phyloP scores from a whole-genome alignment of 2,113 vertebrate species.

The Chrysochloris asiatica region DNA sequence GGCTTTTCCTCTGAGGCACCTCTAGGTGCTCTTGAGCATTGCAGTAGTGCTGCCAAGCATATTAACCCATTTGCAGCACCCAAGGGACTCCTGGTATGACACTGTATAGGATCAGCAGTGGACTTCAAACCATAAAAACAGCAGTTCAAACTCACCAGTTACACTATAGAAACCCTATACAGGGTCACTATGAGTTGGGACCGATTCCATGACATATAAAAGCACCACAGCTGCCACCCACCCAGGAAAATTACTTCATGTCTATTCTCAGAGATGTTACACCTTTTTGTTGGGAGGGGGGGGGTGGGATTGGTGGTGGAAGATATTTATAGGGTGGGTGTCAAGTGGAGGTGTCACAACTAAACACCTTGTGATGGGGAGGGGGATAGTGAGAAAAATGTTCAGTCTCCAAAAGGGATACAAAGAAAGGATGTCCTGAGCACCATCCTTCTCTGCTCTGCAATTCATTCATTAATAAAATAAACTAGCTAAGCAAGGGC shows the following conservation, averaged over 20 bases:
- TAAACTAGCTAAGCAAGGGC: background rate
- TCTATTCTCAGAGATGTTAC: conserved; percentile 46
- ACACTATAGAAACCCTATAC: no score
- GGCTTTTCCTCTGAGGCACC: background rate
- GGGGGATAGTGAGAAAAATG: background rate
- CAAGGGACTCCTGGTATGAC: no score
- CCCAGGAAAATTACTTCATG: background rate
- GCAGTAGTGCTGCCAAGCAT: background rate
- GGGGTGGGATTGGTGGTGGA: background rate
- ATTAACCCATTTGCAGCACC: no score
- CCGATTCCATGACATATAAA: no score
- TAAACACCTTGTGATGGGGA: background rate
- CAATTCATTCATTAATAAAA: conserved; percentile 51
- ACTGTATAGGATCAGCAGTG: no score
- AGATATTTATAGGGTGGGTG: no score
- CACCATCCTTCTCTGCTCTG: background rate
- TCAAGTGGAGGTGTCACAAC: background rate
- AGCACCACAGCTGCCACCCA: no score
- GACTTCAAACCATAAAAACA: no score
- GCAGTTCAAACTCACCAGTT: no score
- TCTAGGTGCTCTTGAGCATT: background rate
- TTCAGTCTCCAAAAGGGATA: background rate
- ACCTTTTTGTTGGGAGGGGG: background rate
- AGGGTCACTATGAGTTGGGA: no score
- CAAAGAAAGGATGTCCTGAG: conserved; percentile 54